phyloP scores from a whole-genome alignment of 2,113 vertebrate species.

The Tauraco erythrolophus region DNA sequence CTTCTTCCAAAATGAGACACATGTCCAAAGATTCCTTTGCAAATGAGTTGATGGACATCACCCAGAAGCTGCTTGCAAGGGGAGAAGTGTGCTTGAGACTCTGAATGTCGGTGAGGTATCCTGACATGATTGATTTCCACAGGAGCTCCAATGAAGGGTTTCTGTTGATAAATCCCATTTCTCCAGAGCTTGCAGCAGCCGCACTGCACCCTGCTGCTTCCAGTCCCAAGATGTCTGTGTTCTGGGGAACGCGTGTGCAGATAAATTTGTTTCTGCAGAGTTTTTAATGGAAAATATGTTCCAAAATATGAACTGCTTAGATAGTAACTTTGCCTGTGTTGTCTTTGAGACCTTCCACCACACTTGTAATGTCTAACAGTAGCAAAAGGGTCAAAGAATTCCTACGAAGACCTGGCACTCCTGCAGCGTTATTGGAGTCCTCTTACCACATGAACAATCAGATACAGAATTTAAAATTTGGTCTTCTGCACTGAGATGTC shows the following conservation, averaged over 20 bases:
- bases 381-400: neutral
- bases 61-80: neutral
- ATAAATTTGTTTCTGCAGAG: neutral
- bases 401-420: rapidly evolving
- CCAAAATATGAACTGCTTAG: neutral
- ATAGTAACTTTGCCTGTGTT: neutral
- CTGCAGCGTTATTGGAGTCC: neutral
- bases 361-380: neutral
- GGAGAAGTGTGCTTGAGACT: neutral
- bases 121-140: rapidly evolving
- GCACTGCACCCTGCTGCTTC: neutral
- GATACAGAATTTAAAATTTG: neutral
- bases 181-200: neutral
- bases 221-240: rapidly evolving
- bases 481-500: neutral
- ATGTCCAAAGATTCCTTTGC: neutral
- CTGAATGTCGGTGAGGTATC: neutral
- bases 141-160: neutral
- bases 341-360: neutral
- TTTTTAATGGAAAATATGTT: neutral
- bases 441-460: neutral
- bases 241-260: neutral
- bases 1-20: neutral
- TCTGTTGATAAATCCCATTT: neutral
- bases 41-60: neutral